Conservation (phyloP, 2,888 invertebrate species). For the Liopterus haemorrhoidalis region DNA sequence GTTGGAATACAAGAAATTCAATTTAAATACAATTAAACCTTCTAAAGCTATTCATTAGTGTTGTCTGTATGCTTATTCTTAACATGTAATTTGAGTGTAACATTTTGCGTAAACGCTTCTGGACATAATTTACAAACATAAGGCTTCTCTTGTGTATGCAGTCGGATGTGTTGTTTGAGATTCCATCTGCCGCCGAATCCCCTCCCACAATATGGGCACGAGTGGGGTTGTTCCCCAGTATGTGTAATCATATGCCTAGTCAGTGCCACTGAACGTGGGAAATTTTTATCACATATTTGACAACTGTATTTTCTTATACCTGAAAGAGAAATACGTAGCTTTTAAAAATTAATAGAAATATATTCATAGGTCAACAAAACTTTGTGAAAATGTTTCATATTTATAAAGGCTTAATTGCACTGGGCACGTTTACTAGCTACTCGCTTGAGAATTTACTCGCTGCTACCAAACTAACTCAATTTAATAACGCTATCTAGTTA, state of each 20-base stretch:
- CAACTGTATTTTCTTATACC: conserved; percentile 3
- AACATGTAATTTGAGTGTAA: conserved; percentile 4
- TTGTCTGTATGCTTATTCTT: too few species aligned
- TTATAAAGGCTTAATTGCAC: too few species aligned
- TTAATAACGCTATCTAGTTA: too few species aligned
- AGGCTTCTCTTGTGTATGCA: conserved; percentile 7
- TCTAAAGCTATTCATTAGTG: too few species aligned
- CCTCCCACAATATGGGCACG: conserved; percentile 1
- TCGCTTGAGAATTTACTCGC: too few species aligned
- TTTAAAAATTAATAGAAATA: background rate
- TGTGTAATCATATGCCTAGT: conserved; percentile 3
- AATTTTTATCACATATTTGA: conserved; percentile 1
- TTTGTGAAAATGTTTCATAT: background rate
- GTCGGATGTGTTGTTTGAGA: conserved; percentile 4
- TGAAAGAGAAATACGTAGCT: background rate
- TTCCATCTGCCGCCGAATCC: conserved; percentile 2
- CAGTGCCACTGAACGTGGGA: background rate
- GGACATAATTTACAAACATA: conserved; percentile 1
- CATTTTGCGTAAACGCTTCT: conserved; percentile 3
- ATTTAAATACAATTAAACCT: too few species aligned
- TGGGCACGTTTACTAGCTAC: too few species aligned
- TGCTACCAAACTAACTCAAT: too few species aligned
- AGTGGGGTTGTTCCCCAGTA: conserved; percentile 1
- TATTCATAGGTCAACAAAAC: background rate
- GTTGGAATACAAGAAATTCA: too few species aligned